Conservation (phyloP, 2,888 invertebrate species). For the Clanis bilineata region DNA sequence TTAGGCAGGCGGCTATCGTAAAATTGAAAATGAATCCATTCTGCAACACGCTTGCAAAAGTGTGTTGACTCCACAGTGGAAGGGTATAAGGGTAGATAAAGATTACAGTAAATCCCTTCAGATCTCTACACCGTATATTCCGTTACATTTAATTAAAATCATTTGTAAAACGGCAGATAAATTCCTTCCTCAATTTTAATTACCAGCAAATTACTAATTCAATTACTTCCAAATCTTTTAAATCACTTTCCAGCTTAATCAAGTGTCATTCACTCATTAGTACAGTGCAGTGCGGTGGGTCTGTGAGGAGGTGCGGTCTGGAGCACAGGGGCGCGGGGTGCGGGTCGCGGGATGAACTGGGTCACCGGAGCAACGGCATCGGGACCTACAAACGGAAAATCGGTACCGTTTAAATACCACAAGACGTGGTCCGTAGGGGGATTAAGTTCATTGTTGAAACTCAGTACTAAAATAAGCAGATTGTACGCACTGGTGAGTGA, state of each 20-base stretch:
- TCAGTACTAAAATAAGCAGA: background rate
- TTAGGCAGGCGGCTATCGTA: too few species aligned
- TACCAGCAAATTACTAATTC: background rate
- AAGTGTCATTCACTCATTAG: slow-evolving; percentile 7
- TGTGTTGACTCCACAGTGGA: too few species aligned
- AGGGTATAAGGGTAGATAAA: too few species aligned
- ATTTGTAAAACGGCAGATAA: background rate
- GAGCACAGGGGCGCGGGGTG: slow-evolving; percentile 33
- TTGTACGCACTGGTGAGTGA: background rate
- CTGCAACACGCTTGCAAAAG: too few species aligned
- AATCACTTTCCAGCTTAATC: background rate
- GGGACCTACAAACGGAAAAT: slow-evolving; percentile 42
- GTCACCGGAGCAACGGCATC: slow-evolving; percentile 60
- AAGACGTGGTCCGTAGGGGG: slow-evolving; percentile 16
- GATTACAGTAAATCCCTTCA: background rate
- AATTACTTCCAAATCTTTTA: background rate
- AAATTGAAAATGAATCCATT: too few species aligned
- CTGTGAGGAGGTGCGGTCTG: slow-evolving; percentile 14
- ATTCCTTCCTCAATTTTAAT: background rate
- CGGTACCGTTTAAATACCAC: slow-evolving; percentile 39
- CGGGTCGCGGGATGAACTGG: slow-evolving; percentile 45
- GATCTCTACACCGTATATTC: background rate
- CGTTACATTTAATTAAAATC: background rate
- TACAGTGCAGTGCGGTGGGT: slow-evolving; percentile 29
- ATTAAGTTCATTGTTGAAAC: background rate